A percentile compares a stretch with the other conserved stretches of the same genome.
These are phyloP conservation scores for Linnaemya vulpina DNA, from an alignment of 2,888 invertebrate species.

Conservation along the genomic window DNA sequence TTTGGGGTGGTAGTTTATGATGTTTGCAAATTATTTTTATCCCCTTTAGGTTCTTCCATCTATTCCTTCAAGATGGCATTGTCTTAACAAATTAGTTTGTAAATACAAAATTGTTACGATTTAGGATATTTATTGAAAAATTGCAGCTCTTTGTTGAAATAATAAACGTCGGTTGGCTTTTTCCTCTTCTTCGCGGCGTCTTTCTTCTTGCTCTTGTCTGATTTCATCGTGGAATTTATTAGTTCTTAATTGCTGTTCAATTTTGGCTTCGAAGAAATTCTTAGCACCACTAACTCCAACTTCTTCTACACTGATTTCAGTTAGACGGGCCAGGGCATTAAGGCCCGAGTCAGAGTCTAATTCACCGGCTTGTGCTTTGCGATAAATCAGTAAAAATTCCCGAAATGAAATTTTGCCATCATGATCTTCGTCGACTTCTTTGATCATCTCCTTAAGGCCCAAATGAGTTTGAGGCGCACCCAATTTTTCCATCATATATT, in stretches of 20 bases:
- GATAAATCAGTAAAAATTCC: slow-evolving; percentile 91
- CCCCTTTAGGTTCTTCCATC: background rate
- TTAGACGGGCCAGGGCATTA: slow-evolving; percentile 91
- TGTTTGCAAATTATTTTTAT: slow-evolving; percentile 24
- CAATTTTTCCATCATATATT: slow-evolving; percentile 97
- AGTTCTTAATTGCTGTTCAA: slow-evolving; percentile 91
- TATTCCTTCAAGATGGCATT: slow-evolving; percentile 6
- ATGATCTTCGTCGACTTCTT: slow-evolving; percentile 93
- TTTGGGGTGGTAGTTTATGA: slow-evolving; percentile 12
- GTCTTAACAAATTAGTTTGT: background rate
- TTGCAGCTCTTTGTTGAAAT: slow-evolving; percentile 94
- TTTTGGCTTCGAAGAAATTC: slow-evolving; percentile 98
- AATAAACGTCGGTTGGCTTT: slow-evolving; percentile 90
- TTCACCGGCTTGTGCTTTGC: slow-evolving; percentile 96
- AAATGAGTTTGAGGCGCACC: slow-evolving; percentile 98
- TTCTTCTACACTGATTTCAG: slow-evolving; percentile 96
- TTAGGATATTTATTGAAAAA: slow-evolving; percentile 86
- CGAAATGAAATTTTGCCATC: slow-evolving; percentile 95
- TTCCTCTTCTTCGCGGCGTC: slow-evolving; percentile 92
- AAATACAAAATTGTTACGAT: background rate
- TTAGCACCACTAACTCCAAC: slow-evolving; percentile 98
- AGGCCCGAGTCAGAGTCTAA: slow-evolving; percentile 93
- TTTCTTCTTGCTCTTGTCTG: slow-evolving; percentile 94
- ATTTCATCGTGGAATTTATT: slow-evolving; percentile 97
- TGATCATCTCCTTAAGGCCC: slow-evolving; percentile 96